Evolutionary conservation across 1,140 invertebrate species (phyloP).

Genomic region (Formica selysi): DNA sequence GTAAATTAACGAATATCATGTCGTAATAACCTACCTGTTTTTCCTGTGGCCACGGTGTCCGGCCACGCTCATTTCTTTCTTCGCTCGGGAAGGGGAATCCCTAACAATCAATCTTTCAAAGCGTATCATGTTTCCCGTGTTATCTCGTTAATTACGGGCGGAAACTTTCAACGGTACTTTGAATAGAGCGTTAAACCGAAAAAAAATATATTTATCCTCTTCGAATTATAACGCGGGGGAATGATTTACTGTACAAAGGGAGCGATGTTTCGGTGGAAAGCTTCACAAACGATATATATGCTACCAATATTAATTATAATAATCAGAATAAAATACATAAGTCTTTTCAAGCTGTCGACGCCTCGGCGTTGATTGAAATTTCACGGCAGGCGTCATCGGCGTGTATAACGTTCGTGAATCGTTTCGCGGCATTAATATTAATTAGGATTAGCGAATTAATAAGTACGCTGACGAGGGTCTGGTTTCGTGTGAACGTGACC

Average conservation of each 20-base stretch:
- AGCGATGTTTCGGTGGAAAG: background rate
- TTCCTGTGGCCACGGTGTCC: conserved; percentile 6
- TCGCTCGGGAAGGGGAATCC: conserved; percentile 6
- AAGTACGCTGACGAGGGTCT: conserved; percentile 62
- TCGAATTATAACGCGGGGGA: background rate
- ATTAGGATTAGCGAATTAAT: conserved; percentile 83
- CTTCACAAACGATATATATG: background rate
- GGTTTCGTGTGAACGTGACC: conserved; percentile 84
- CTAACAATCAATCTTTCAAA: conserved; percentile 60
- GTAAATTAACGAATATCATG: conserved; percentile 64
- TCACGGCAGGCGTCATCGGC: background rate
- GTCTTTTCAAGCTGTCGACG: background rate
- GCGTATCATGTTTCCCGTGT: conserved; percentile 40
- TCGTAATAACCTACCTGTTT: conserved; percentile 45
- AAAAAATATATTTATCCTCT: background rate
- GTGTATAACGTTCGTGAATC: conserved; percentile 12
- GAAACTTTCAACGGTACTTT: conserved; percentile 59
- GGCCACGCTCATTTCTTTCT: conserved; percentile 44
- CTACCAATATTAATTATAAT: conserved; percentile 18
- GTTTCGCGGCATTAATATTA: conserved; percentile 80
- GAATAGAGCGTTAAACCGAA: conserved; percentile 8
- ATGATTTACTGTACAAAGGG: background rate
- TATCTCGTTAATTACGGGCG: conserved; percentile 59
- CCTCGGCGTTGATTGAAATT: conserved; percentile 18
- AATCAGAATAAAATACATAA: conserved; percentile 17